phyloP scores from a whole-genome alignment of 2,113 vertebrate genomes.

The Porphyrio hochstetteri region DNA sequence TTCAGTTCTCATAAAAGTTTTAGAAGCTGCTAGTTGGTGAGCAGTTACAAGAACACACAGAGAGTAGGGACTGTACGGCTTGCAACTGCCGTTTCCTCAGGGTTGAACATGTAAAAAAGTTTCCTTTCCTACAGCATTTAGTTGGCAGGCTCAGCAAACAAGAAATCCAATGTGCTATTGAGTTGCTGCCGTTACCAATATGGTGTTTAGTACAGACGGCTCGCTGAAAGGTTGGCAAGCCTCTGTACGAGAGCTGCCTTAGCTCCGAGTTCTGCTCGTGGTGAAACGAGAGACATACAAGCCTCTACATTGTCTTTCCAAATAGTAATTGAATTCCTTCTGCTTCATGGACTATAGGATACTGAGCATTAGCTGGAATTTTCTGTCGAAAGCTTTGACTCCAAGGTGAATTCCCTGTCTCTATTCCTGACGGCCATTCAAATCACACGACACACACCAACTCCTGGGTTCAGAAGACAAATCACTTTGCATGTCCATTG shows the following conservation, averaged over 20 bases:
- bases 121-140: constrained; percentile 4
- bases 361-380: neutral
- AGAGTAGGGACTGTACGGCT: neutral
- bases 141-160: neutral
- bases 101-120: neutral
- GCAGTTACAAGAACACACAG: neutral
- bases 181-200: neutral
- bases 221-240: neutral
- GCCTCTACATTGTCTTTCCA: neutral
- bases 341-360: neutral
- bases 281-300: neutral
- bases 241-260: neutral
- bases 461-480: neutral
- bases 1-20: neutral
- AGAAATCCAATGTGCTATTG: neutral
- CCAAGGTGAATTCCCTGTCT: neutral
- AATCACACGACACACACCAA: rapidly evolving
- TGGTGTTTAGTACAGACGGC: rapidly evolving
- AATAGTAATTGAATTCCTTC: neutral
- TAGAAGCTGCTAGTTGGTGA: neutral
- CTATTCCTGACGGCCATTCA: neutral
- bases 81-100: neutral
- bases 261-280: neutral
- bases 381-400: neutral
- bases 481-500: neutral